Conservation (phyloP, 2,888 invertebrate genomes). For the Crossocerus cetratus region DNA sequence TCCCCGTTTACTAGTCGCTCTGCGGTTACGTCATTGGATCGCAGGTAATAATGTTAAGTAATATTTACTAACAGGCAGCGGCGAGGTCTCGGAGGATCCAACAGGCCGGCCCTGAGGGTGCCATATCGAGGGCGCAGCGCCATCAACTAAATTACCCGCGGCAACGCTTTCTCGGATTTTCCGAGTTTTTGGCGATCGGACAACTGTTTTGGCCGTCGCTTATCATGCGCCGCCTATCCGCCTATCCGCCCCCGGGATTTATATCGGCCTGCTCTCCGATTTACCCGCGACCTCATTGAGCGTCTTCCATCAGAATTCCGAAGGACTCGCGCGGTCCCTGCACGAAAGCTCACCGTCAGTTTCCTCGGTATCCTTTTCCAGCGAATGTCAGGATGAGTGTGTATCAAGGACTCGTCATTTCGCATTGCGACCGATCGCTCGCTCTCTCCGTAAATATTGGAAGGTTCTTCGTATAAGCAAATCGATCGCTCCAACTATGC, state of each 20-base stretch:
- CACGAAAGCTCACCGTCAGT: neutral
- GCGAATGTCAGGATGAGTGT: no score
- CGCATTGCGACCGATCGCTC: no score
- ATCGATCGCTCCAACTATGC: no score
- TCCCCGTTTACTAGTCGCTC: conserved; percentile 59
- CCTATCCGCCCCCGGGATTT: conserved; percentile 20
- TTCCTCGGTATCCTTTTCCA: no score
- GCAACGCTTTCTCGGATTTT: conserved; percentile 20
- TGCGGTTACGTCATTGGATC: conserved; percentile 51
- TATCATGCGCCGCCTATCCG: conserved; percentile 9
- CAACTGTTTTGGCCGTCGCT: conserved; percentile 8
- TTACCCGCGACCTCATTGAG: conserved; percentile 10
- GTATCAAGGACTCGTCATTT: no score
- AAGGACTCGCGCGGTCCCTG: neutral
- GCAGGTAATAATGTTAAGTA: conserved; percentile 67
- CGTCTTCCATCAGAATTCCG: neutral
- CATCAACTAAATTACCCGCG: conserved; percentile 63
- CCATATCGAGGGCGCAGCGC: conserved; percentile 55
- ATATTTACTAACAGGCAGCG: conserved; percentile 65
- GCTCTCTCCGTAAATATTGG: no score
- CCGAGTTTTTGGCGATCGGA: conserved; percentile 29
- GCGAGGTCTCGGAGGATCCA: conserved; percentile 46
- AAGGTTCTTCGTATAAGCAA: no score
- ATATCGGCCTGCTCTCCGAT: conserved; percentile 15
- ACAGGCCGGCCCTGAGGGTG: conserved; percentile 51